Evolutionary conservation across 2,797 vertebrate genomes (phyloP), one percentile per base, ranked within the genome.

Genomic region (Hafferia zeledoni): DNA sequence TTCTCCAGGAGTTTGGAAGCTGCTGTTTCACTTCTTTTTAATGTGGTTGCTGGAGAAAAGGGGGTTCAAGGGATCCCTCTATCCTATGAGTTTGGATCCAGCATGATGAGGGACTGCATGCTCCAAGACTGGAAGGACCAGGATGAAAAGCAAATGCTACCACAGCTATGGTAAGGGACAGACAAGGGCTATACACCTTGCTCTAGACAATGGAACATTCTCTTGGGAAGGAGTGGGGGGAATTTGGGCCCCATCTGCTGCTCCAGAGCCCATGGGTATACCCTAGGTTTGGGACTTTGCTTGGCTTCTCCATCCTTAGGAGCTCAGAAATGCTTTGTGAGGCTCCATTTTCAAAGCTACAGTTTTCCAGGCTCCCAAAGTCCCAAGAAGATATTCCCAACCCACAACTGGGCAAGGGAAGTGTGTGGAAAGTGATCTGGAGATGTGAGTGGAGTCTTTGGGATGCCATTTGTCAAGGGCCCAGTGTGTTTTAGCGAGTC

Each of bases 371-470:
- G n/a, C 37, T 89, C 69, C 35, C 12, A 5, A 44, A 71, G 16
- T 8, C 9, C 49, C 0, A 2, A 27, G 37, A 27, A 92, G 53
- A 23, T 20, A n/a, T 60, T 74, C 55, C 53, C 61, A 89, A 41
- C 25, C 30, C 9, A 11, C 61, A 59, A 52, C 5, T 10, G 41
- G 63, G 71, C 0, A 0, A 63, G 60, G 13, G 0, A 0, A 55
- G 39, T 0, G 4, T 2, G 11, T 27, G 59, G 68, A 71, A 67
- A 59, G 18, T 1, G 15, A 69, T 77, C 9, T 74, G 88, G 56
- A 28, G 68, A 33, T 2, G 4, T 10, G 44, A 83, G 39, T 0
- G 0, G 56, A 81, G 90, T 13, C 19, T 2, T 35, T 37, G 46
- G 67, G 92, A 65, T 79, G 90, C 59, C 75, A 12, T 70, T 52